Percentiles rank a stretch among this genome's conserved stretches.
Evolutionary conservation across 1,140 invertebrate species (phyloP).

Genomic region (Trigoniulus corallinus): DNA sequence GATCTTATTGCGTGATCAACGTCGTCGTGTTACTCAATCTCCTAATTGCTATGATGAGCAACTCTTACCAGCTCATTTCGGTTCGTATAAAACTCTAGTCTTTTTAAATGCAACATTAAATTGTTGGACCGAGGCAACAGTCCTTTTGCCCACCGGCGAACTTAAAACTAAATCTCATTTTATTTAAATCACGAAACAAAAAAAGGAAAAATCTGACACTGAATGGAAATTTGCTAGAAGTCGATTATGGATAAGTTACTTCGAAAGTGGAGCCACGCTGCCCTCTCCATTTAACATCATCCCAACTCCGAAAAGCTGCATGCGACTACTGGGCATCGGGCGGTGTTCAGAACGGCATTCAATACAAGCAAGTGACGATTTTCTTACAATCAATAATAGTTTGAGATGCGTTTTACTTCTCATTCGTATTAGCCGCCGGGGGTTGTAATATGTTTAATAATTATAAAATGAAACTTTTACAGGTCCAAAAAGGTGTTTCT

Average conservation of each 20-base stretch:
- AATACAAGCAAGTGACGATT: too few relatives aligned
- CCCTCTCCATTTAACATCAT: constrained; percentile 78
- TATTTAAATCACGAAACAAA: too few relatives aligned
- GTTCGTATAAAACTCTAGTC: constrained; percentile 36
- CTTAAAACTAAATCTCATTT: too few relatives aligned
- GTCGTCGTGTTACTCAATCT: constrained; percentile 84
- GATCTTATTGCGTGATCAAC: constrained; percentile 77
- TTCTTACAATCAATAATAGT: too few relatives aligned
- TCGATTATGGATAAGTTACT: constrained; percentile 84
- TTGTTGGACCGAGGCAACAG: constrained; percentile 2
- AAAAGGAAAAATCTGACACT: constrained; percentile 66
- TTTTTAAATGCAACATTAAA: too few relatives aligned
- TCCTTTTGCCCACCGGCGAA: not conserved
- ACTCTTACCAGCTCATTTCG: constrained; percentile 82
- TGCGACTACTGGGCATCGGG: too few relatives aligned
- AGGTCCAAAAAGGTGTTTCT: too few relatives aligned
- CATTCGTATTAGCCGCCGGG: too few relatives aligned
- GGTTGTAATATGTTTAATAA: too few relatives aligned
- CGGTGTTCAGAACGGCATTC: too few relatives aligned
- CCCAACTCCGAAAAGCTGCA: constrained; percentile 51
- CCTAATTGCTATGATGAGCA: constrained; percentile 93
- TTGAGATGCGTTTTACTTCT: too few relatives aligned
- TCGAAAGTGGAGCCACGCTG: constrained; percentile 65
- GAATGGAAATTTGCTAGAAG: constrained; percentile 87
- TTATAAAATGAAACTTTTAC: too few relatives aligned